Evolutionary conservation across 2,888 invertebrate genomes (phyloP), one percentile per base, ranked within the genome.

Genomic region (Bedellia somnulentella): DNA sequence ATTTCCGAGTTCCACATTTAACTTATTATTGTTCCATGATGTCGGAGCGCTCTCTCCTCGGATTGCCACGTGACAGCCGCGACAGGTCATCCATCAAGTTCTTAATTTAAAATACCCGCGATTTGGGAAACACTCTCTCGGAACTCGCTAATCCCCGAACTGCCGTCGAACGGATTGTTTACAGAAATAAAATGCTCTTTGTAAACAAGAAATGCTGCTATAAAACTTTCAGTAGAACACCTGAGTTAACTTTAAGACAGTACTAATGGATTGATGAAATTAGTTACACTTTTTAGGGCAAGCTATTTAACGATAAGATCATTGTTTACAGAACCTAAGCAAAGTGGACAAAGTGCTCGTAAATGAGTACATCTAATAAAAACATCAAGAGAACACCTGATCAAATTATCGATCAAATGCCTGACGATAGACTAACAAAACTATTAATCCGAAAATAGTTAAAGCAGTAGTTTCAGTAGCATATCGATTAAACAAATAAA

Each of bases 401-500:
- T 67, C 56, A 30, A 43, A 18, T 16, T 45, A 45, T 52, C 56
- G 54, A 66, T 66, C 52, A 54, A 52, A 50, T 50, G 53, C 44
- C 40, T 56, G 52, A n/a, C n/a, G n/a, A n/a, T n/a, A 53, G 57
- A 66, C 66, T 62, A 64, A 63, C 63, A 60, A 58, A 45, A 53
- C 52, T 50, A 52, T 75, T 63, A 70, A 62, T 55, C 44, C 51
- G 42, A 57, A 67, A 71, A 71, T 70, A 75, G 60, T n/a, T n/a
- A 50, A 51, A 51, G 49, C 55, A 54, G 50, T 56, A 45, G 55
- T 57, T 70, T 68, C 58, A 60, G 61, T 58, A 61, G 57, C 50
- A 49, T 59, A 73, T 75, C 67, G 73, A 73, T 75, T 73, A 73
- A 73, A 75, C 73, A 70, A 71, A 73, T 71, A 70, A 70, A 73